These are phyloP conservation scores for Enteromius fasciolatus DNA, from an alignment of 2,797 vertebrate genomes.

Conservation along the genomic window DNA sequence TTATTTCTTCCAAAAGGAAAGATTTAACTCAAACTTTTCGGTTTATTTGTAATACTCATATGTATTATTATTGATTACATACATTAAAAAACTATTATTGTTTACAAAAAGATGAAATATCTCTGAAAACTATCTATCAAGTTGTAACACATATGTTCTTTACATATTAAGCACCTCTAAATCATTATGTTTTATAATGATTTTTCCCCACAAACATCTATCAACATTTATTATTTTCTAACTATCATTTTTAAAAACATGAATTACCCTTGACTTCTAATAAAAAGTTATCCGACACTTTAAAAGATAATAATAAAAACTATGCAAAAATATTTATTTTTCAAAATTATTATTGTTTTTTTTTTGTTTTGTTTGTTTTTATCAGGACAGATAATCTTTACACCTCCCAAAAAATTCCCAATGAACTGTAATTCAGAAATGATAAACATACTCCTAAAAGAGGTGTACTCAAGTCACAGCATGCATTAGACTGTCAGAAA, in stretches of 20 bases:
- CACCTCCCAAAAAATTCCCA: background rate
- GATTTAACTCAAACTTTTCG: background rate
- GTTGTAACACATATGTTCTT: too few species aligned
- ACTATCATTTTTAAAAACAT: background rate
- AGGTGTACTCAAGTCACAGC: background rate
- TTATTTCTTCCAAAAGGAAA: background rate
- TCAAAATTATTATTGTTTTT: too few species aligned
- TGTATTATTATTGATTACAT: background rate
- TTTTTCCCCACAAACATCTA: background rate
- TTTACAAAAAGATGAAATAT: background rate
- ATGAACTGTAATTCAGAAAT: background rate
- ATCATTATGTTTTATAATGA: background rate
- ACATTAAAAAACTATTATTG: background rate
- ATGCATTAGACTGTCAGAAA: background rate
- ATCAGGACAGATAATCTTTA: background rate
- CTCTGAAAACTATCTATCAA: too few species aligned
- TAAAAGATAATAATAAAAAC: background rate
- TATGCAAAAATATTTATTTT: too few species aligned
- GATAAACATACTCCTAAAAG: background rate
- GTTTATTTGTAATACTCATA: too few species aligned
- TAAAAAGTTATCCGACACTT: background rate
- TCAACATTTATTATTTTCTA: background rate
- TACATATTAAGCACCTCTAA: background rate
- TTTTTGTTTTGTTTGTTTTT: background rate
- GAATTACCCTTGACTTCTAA: background rate